phyloP scores from a whole-genome alignment of 2,797 vertebrate genomes.

The Catamblyrhynchus diadema region DNA sequence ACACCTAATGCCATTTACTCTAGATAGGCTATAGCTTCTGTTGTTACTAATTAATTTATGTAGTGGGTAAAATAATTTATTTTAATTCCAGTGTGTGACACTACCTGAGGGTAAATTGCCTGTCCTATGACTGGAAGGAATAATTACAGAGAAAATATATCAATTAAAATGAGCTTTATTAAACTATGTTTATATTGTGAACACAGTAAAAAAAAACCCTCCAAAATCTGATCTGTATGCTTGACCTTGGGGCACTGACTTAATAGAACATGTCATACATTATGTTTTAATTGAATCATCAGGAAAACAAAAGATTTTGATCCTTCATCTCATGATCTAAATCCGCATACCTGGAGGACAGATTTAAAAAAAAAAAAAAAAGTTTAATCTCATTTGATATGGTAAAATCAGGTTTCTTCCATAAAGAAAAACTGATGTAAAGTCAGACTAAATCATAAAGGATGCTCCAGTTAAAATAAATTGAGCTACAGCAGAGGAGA shows the following conservation, averaged over 20 bases:
- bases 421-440: background rate
- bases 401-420: background rate
- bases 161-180: slow-evolving; percentile 54
- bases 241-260: background rate
- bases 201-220: background rate
- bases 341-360: background rate
- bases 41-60: slow-evolving; percentile 64
- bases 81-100: slow-evolving; percentile 39
- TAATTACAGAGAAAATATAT: slow-evolving; percentile 41
- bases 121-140: slow-evolving; percentile 29
- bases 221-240: background rate
- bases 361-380: background rate
- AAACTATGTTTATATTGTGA: background rate
- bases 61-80: slow-evolving; percentile 39
- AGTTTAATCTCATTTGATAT: background rate
- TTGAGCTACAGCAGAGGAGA: background rate
- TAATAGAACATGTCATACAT: slow-evolving; percentile 23
- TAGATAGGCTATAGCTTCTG: background rate
- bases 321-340: slow-evolving; percentile 4
- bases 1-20: slow-evolving; percentile 42
- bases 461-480: background rate
- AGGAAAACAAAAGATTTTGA: slow-evolving; percentile 23
- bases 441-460: background rate
- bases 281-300: slow-evolving; percentile 39
- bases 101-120: slow-evolving; percentile 15